A percentile compares a stretch with the other conserved stretches of the same genome.
Evolutionary conservation across 2,888 invertebrate species (phyloP).

Genomic region (Dryomyza anilis): DNA sequence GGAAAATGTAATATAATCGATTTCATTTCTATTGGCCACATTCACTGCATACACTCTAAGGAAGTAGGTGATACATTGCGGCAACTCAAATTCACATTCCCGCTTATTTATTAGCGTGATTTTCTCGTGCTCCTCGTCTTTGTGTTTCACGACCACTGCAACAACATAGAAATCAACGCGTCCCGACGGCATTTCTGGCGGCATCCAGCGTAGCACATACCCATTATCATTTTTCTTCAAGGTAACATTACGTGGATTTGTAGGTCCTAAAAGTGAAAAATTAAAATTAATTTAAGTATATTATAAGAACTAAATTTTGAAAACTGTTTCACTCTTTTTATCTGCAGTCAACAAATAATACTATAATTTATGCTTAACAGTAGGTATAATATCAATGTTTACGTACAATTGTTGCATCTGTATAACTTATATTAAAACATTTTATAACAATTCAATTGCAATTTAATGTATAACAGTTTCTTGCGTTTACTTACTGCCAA

Average conservation of each 20-base stretch:
- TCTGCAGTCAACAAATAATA: too few relatives aligned
- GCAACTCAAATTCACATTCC: slow-evolving; percentile 38
- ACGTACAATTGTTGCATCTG: too few relatives aligned
- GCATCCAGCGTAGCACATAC: slow-evolving; percentile 60
- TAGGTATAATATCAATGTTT: too few relatives aligned
- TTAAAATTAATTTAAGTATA: background rate
- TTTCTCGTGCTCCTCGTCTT: slow-evolving; percentile 29
- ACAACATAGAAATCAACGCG: slow-evolving; percentile 66
- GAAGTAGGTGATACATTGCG: slow-evolving; percentile 38
- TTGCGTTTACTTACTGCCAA: slow-evolving; percentile 62
- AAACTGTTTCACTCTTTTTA: too few relatives aligned
- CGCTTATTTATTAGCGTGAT: slow-evolving; percentile 37
- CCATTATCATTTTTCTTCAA: slow-evolving; percentile 30
- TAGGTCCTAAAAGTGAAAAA: slow-evolving; percentile 38
- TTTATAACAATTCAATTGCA: background rate
- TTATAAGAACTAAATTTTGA: too few relatives aligned
- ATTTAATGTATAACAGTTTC: background rate
- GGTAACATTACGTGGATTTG: slow-evolving; percentile 37
- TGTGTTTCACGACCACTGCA: slow-evolving; percentile 29
- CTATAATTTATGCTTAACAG: too few relatives aligned
- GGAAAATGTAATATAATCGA: slow-evolving; percentile 31
- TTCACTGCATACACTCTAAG: slow-evolving; percentile 48
- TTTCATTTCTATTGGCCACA: slow-evolving; percentile 35
- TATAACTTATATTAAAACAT: background rate
- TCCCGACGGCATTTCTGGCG: slow-evolving; percentile 63